phyloP scores from a whole-genome alignment of 64 coral and sea anemone genomes.

The Astreopora myriophthalma region DNA sequence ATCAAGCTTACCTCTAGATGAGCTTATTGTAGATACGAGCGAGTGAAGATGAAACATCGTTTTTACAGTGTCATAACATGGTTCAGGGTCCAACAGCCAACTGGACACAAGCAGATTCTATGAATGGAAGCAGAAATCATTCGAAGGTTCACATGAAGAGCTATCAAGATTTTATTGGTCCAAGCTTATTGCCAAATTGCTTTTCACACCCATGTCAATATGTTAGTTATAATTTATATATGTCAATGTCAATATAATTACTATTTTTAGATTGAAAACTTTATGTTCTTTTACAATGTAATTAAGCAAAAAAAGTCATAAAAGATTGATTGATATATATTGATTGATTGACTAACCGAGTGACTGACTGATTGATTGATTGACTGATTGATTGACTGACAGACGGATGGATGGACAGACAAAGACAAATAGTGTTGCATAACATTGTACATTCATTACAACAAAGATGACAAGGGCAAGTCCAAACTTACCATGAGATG shows the following conservation, averaged over 20 bases:
- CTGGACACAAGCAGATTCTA: conserved; percentile 42
- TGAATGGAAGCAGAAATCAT: not conserved
- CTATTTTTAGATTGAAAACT: too few species aligned
- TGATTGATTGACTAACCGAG: not conserved
- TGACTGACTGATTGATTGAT: not conserved
- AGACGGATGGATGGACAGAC: too few species aligned
- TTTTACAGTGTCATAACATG: not conserved
- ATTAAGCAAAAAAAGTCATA: too few species aligned
- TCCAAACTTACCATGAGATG: conserved; percentile 67
- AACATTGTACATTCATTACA: not conserved
- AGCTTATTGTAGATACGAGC: conserved; percentile 67
- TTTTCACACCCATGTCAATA: too few species aligned
- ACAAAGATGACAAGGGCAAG: not conserved
- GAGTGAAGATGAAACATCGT: conserved; percentile 47
- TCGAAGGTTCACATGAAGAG: not conserved
- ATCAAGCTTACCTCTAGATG: conserved; percentile 46
- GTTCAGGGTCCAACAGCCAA: conserved; percentile 33
- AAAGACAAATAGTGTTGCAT: not conserved
- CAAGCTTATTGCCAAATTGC: too few species aligned
- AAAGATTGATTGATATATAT: too few species aligned
- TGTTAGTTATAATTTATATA: too few species aligned
- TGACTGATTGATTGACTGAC: too few species aligned
- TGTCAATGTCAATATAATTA: too few species aligned
- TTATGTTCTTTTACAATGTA: too few species aligned
- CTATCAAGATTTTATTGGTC: too few species aligned